These are phyloP conservation scores for Lordiphosa stackelbergi DNA, from an alignment of 1,140 invertebrate species.

Conservation along the genomic window DNA sequence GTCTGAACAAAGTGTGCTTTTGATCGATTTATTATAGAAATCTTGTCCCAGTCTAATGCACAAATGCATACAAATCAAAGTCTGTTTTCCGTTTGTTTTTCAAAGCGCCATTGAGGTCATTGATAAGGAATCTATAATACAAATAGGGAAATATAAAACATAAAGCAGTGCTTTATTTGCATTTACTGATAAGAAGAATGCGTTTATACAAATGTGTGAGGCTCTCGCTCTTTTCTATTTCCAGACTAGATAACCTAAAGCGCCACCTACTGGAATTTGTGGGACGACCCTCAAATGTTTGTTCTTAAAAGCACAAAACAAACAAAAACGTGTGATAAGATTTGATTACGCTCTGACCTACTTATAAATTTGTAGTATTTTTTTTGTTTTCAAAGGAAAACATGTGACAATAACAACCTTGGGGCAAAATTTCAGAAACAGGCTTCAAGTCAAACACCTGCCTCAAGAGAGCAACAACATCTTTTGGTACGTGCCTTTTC, in stretches of 20 bases:
- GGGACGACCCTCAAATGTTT: conserved; percentile 28
- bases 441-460: conserved; percentile 6
- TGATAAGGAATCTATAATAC: conserved; percentile 7
- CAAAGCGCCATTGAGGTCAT: conserved; percentile 20
- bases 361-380: conserved; percentile 27
- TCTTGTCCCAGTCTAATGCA: no score
- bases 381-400: conserved; percentile 1
- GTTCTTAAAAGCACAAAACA: conserved; percentile 11
- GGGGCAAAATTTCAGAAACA: conserved; percentile 32
- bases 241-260: neutral
- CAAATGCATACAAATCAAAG: no score
- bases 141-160: neutral
- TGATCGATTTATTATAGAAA: no score
- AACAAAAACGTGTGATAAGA: conserved; percentile 48
- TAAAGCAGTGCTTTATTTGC: conserved; percentile 17
- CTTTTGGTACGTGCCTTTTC: conserved; percentile 38
- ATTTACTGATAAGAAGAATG: conserved; percentile 15
- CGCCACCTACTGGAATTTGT: conserved; percentile 41
- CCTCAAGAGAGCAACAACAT: conserved; percentile 2
- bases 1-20: no score
- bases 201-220: neutral
- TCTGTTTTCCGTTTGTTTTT: conserved; percentile 8
- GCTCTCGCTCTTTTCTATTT: conserved; percentile 1
- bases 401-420: conserved; percentile 49
- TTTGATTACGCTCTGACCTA: conserved; percentile 48